Base-by-base conservation (phyloP, 2,888 invertebrate species). In the Thera britannica region DNA sequence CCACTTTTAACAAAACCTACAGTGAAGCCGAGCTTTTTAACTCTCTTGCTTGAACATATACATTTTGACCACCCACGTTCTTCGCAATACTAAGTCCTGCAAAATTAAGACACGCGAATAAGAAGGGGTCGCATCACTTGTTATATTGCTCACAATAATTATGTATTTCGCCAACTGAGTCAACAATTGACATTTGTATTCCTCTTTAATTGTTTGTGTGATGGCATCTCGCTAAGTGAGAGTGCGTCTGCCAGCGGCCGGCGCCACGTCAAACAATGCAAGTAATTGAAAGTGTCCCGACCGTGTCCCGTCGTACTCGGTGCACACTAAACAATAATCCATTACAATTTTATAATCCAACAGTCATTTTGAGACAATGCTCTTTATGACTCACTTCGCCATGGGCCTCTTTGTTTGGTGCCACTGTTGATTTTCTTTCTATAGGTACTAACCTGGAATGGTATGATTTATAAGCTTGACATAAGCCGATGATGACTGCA, bases 261-360 rank as follows among this genome's bases (percentile, higher is more conserved):
- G 68, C 65, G 68, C 62, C 65, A 67, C 49, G 61, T 64, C 79
- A 80, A 83, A 90, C 88, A 89, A 88, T 87, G 86, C 81, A 70
- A 77, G 84, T 89, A 90, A 90, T 90, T 90, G 90, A 90, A 90
- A 88, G 83, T 83, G 87, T 84, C 80, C 84, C 78, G 77, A 83
- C 82, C 84, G 79, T 84, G 79, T 77, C 84, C 63, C 78, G 77
- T 71, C 78, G 63, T 77, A 78, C 78, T 80, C 77, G 75, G 76
- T 76, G 80, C 78, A 77, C 81, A 80, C 81, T 79, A 81, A 86
- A 90, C 89, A 90, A 89, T 90, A 88, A 89, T 88, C 85, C 85
- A 89, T 90, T 87, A 88, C 80, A 79, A 79, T 81, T 88, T 90
- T 88, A 90, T 90, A 90, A 90, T 89, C 87, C 83, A 70, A 70